Base-by-base conservation (phyloP, 2,888 invertebrate species). In the Dinocampus coccinellae region DNA sequence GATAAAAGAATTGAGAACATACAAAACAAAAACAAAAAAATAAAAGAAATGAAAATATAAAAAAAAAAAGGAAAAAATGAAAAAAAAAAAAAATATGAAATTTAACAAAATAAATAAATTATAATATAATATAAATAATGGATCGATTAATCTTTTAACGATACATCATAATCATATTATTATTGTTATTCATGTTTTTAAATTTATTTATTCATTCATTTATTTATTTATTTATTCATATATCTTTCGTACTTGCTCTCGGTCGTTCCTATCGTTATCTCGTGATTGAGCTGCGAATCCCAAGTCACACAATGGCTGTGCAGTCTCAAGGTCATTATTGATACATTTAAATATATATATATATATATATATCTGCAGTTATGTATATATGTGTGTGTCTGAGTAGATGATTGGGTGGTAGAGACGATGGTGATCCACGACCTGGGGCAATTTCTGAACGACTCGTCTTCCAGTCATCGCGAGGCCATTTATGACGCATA, bases 371-470 rank as follows among this genome's bases (percentile, higher is more conserved):
- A 16, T 2, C 7, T 29, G 29, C 29, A 29, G 3, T 7, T 4
- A 47, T 47, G 16, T 47, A 9, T 3, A n/a, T 47, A n/a, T 16
- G 16, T 47, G n/a, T 10, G 10, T 39, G 2, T 47, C 16, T 47
- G 3, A 29, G 7, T 47, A 3, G 7, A 20, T 1, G 1, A 47
- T 47, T n/a, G 47, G 16, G 1, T n/a, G 13, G 39, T 39, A 2
- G 47, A 4, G 29, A 7, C 53, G 53, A 53, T 29, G 33, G 61
- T 68, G 70, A 72, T 74, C 57, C 73, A 70, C 72, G 73, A 77
- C 73, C 75, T 77, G 74, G 73, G 74, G 69, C 72, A 75, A 77
- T 75, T 74, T 52, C 61, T 68, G 42, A 57, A 47, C 67, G 57
- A 57, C 62, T 53, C 47, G 53, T 33, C 16, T 36, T n/a, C n/a